phyloP scores from a whole-genome alignment of 2,888 invertebrate genomes.

The Chirona hameri region DNA sequence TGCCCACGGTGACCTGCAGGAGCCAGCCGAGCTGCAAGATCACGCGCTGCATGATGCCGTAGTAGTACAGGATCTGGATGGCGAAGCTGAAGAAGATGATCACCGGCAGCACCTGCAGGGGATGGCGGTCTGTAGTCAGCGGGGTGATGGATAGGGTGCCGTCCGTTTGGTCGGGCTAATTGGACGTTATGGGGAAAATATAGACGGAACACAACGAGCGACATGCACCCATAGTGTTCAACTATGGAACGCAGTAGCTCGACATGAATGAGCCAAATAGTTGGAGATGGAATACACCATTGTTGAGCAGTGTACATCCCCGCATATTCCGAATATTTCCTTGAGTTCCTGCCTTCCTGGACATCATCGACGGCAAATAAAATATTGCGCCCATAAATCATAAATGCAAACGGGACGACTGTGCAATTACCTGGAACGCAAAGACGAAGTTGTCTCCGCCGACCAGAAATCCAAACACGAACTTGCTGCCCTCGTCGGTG shows the following conservation, averaged over 20 bases:
- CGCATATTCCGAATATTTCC: too few relatives aligned
- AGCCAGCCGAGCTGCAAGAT: constrained; percentile 75
- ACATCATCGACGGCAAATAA: too few relatives aligned
- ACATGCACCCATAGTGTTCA: too few relatives aligned
- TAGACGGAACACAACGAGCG: too few relatives aligned
- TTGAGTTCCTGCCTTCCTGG: too few relatives aligned
- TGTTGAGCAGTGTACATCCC: background rate
- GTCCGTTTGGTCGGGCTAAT: too few relatives aligned
- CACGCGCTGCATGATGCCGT: constrained; percentile 82
- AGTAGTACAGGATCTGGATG: constrained; percentile 82
- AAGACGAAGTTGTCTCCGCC: constrained; percentile 52
- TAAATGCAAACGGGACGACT: background rate
- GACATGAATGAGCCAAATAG: too few relatives aligned
- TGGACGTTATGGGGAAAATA: too few relatives aligned
- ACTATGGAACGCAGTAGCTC: too few relatives aligned
- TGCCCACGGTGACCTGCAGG: constrained; percentile 67
- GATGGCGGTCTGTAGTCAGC: constrained; percentile 32
- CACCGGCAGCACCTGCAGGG: constrained; percentile 70
- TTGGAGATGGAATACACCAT: background rate
- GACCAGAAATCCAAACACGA: constrained; percentile 67
- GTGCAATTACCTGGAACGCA: constrained; percentile 71
- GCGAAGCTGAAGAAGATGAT: constrained; percentile 92
- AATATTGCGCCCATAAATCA: background rate
- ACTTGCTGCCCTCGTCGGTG: constrained; percentile 72
- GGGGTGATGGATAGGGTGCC: too few relatives aligned